A percentile compares a stretch with the other conserved stretches of the same genome.
Conservation (phyloP, 2,113 vertebrate genomes). For the Spizaetus ornatus region DNA sequence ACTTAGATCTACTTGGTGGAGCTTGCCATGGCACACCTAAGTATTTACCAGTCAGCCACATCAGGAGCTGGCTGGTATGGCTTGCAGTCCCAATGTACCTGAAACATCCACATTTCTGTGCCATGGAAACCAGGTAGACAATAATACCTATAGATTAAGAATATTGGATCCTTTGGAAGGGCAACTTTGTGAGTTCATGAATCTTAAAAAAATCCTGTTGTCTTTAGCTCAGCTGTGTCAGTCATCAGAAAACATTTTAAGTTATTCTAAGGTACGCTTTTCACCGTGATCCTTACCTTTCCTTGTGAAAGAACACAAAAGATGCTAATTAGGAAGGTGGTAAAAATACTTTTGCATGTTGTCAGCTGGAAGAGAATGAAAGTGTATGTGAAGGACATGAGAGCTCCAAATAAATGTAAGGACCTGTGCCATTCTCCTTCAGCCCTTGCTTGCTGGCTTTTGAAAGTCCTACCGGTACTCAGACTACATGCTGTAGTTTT, state of each 20-base stretch:
- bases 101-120: background rate
- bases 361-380: background rate
- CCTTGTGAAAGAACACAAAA: background rate
- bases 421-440: background rate
- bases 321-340: background rate
- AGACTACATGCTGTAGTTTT: background rate
- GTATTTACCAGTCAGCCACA: background rate
- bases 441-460: background rate
- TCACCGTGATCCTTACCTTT: background rate
- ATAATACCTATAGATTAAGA: background rate
- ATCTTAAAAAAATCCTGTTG: background rate
- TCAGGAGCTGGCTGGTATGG: background rate
- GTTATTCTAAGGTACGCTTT: background rate
- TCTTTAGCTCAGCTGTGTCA: background rate
- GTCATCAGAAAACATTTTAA: background rate
- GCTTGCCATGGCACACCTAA: background rate
- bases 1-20: background rate
- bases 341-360: background rate
- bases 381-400: background rate
- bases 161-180: background rate
- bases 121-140: background rate
- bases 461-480: background rate
- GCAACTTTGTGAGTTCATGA: background rate
- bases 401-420: background rate
- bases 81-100: background rate